Evolutionary conservation across 2,797 vertebrate genomes (phyloP).

Genomic region (Hylomyscus alleni): DNA sequence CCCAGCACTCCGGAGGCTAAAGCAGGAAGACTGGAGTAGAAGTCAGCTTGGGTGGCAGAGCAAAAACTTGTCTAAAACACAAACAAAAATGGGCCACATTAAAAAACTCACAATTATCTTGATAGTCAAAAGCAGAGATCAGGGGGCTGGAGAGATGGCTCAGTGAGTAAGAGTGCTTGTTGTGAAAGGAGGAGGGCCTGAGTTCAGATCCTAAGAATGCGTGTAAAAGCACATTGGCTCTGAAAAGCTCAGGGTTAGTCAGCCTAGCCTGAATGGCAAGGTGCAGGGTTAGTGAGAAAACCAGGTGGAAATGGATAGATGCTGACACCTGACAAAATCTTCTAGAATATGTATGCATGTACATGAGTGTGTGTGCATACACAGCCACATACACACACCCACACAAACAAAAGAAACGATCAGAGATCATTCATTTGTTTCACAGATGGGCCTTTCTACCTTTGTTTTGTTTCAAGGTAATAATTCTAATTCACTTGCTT

Average conservation of each 20-base stretch:
- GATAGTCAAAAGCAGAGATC: not conserved
- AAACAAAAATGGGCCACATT: not conserved
- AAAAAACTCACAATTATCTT: not conserved
- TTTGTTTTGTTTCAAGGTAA: constrained; percentile 49
- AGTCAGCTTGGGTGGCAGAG: not conserved
- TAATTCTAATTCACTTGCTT: constrained; percentile 42
- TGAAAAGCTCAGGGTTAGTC: not conserved
- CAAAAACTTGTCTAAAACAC: not conserved
- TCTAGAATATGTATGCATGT: not conserved
- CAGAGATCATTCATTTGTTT: not conserved
- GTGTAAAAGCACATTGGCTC: not conserved
- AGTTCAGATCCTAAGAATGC: not conserved
- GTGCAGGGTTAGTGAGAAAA: not conserved
- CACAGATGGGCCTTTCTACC: not conserved
- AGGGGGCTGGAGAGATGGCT: not conserved
- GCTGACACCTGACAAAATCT: not conserved
- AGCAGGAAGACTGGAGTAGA: not conserved
- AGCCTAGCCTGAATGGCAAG: not conserved
- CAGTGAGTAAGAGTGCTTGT: not conserved
- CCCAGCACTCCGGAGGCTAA: not conserved
- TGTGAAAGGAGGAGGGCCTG: not conserved
- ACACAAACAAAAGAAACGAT: no score
- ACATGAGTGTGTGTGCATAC: no score
- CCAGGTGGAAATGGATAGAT: not conserved
- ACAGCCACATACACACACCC: not conserved